A percentile compares a stretch with the other conserved stretches of the same genome.
Evolutionary conservation across 2,797 vertebrate genomes (phyloP).

Genomic region (Melanotaenia nigrans): DNA sequence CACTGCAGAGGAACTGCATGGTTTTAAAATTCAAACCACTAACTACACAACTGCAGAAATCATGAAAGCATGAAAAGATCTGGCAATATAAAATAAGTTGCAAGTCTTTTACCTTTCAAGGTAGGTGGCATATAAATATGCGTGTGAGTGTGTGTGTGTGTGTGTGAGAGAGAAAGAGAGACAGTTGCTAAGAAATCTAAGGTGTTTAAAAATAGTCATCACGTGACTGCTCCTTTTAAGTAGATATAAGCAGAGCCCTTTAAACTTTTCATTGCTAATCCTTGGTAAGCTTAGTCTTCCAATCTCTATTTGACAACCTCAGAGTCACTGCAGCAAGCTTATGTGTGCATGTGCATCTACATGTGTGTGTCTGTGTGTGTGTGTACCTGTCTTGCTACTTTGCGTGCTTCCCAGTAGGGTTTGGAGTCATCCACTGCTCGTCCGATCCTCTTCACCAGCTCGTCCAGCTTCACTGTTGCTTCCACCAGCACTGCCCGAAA

Average conservation of each 20-base stretch:
- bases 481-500: constrained; percentile 94
- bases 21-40: not conserved
- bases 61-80: not conserved
- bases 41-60: constrained; percentile 16
- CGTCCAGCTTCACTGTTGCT: constrained; percentile 93
- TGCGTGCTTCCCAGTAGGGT: constrained; percentile 97
- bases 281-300: constrained; percentile 38
- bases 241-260: constrained; percentile 62
- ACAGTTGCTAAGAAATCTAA: constrained; percentile 28
- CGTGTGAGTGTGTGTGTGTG: not conserved
- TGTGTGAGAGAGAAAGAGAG: not conserved
- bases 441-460: constrained; percentile 93
- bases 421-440: constrained; percentile 97
- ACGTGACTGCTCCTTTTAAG: constrained; percentile 64
- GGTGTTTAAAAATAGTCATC: constrained; percentile 68
- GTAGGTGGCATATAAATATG: not conserved
- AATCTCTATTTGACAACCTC: constrained; percentile 45
- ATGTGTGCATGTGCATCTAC: constrained; percentile 3
- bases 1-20: not conserved
- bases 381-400: constrained; percentile 90
- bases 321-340: constrained; percentile 10
- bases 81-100: constrained; percentile 17
- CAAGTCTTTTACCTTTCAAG: not conserved
- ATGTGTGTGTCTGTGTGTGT: constrained; percentile 2
- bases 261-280: constrained; percentile 65